A percentile compares a stretch with the other conserved stretches of the same genome.
Conservation (phyloP, 2,113 vertebrate genomes). For the Morone saxatilis region DNA sequence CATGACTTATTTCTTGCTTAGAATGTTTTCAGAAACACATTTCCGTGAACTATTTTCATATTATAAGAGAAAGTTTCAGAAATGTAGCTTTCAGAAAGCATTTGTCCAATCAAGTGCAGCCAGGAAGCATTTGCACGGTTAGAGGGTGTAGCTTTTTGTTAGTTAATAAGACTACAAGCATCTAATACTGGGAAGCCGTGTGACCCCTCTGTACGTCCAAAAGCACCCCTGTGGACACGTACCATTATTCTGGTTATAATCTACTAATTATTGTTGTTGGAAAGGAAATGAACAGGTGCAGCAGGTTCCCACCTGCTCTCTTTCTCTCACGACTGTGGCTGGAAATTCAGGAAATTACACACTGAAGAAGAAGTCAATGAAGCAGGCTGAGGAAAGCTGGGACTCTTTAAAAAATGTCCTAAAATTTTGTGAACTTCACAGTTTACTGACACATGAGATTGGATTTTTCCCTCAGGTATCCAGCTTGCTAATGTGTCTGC, state of each 20-base stretch:
- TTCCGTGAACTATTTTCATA: too few species aligned
- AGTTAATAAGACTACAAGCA: too few species aligned
- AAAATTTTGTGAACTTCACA: constrained; percentile 20
- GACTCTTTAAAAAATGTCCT: background rate
- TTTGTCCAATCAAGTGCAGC: too few species aligned
- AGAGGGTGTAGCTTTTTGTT: too few species aligned
- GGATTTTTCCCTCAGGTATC: background rate
- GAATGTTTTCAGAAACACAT: too few species aligned
- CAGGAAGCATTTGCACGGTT: too few species aligned
- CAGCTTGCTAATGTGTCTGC: background rate
- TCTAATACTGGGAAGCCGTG: too few species aligned
- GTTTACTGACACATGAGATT: constrained; percentile 14
- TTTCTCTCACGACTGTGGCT: constrained; percentile 27
- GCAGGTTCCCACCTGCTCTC: constrained; percentile 39
- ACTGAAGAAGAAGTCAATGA: background rate
- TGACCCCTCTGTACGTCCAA: too few species aligned
- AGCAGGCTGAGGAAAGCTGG: constrained; percentile 6
- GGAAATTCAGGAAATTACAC: background rate
- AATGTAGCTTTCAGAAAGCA: too few species aligned
- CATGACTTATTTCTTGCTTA: too few species aligned
- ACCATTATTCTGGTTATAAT: constrained; percentile 15
- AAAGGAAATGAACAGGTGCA: constrained; percentile 18
- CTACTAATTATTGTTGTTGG: constrained; percentile 35
- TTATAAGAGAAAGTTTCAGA: too few species aligned
- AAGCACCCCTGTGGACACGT: too few species aligned